Evolutionary conservation across 2,113 vertebrate genomes (phyloP), one percentile per base, ranked within the genome.

Genomic region (Brachirus orientalis): DNA sequence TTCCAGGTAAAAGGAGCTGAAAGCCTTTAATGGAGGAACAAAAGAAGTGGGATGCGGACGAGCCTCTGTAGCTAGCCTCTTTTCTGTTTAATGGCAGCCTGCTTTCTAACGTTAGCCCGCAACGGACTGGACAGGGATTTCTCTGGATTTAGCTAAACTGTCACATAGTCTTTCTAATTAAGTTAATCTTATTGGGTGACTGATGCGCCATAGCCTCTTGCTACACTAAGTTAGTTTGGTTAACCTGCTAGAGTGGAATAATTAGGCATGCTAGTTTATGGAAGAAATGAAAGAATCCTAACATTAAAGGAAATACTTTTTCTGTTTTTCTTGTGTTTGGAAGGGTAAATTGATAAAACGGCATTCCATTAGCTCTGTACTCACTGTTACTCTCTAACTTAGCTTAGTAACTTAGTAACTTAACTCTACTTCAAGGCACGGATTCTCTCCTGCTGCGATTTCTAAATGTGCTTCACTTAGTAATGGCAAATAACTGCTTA

Each of bases 1-100:
- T 79, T 99, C 97, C 85, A 97, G 97, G 97, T 99, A 94, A 83
- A 51, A 91, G 17, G 5, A 54, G 10, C 3, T 8, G 62, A 64
- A 69, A 77, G 41, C 11, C 35, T 67, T 65, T 59, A 28, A 35
- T 3, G 68, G 67, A 84, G 82, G 91, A 92, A 94, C 92, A 94
- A 94, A 94, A 94, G 92, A 91, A 94, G 82, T 62, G 79, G 62
- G 86, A 87, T 82, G 83, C 85, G 75, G 84, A 45, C 59, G 40
- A 81, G 67, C 55, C 63, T 71, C 58, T 41, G n/a, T 17, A 1
- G 72, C 77, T 50, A 68, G 70, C 77, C 76, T 79, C 55, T 69
- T 68, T 63, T 68, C 43, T 43, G 14, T 19, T 54, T 7, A 1
- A 47, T 47, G 37, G 44, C 65, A 56, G 68, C 41, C 51, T 53